Percentiles rank a stretch among this genome's conserved stretches.
phyloP scores from a whole-genome alignment of 2,888 invertebrate species.

The Rhopalosiphum nymphaeae region DNA sequence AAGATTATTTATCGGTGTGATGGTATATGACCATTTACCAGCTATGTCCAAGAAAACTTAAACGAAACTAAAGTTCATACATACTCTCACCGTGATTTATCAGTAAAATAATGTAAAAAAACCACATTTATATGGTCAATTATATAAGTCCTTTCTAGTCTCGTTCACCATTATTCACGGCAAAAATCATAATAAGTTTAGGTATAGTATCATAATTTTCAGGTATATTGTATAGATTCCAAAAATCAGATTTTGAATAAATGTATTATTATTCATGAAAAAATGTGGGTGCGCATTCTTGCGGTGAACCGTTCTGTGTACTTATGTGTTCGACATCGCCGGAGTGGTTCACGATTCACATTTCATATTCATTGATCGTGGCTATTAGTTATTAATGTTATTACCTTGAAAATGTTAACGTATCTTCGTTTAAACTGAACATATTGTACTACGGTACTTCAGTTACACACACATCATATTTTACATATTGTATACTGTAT shows the following conservation, averaged over 20 bases:
- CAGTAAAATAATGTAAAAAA: neutral
- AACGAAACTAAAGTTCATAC: neutral
- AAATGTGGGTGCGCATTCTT: neutral
- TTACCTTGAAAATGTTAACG: neutral
- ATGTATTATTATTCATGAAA: neutral
- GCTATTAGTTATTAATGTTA: neutral
- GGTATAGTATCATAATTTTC: too few relatives aligned
- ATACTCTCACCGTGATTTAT: neutral
- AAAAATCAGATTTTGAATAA: neutral
- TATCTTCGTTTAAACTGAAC: neutral
- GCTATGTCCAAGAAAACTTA: neutral
- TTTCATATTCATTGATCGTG: neutral
- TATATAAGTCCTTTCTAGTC: too few relatives aligned
- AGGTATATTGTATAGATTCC: too few relatives aligned
- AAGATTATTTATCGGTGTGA: neutral
- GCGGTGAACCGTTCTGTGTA: neutral
- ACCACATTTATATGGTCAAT: neutral
- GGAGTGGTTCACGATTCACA: neutral
- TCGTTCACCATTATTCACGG: too few relatives aligned
- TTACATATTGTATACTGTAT: neutral
- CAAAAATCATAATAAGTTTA: too few relatives aligned
- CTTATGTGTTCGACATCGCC: neutral
- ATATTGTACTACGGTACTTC: neutral
- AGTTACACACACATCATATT: neutral
- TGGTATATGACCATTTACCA: neutral